phyloP scores from a whole-genome alignment of 1,140 invertebrate species.

The Ips typographus region DNA sequence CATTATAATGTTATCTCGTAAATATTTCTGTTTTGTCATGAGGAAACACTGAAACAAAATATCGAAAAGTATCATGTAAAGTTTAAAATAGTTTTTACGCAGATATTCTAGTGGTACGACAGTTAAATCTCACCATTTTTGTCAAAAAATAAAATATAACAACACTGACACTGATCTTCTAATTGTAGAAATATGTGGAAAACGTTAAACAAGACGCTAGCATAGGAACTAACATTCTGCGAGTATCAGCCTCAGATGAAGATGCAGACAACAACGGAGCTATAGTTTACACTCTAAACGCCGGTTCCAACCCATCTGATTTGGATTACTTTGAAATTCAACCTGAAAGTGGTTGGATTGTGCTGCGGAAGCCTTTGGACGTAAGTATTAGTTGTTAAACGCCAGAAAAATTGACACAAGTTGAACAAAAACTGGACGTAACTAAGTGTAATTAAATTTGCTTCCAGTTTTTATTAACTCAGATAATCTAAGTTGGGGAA shows the following conservation, averaged over 20 bases:
- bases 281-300: slow-evolving; percentile 88
- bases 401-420: background rate
- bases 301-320: slow-evolving; percentile 79
- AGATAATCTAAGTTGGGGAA: too few relatives aligned
- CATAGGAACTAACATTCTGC: slow-evolving; percentile 90
- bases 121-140: too few relatives aligned
- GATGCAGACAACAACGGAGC: slow-evolving; percentile 95
- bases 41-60: too few relatives aligned
- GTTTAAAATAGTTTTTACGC: too few relatives aligned
- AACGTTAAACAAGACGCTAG: slow-evolving; percentile 96
- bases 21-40: too few relatives aligned
- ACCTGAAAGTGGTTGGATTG: slow-evolving; percentile 94
- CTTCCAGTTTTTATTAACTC: too few relatives aligned
- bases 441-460: background rate
- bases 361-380: slow-evolving; percentile 89
- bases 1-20: too few relatives aligned
- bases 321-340: slow-evolving; percentile 94
- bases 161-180: too few relatives aligned
- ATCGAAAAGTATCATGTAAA: too few relatives aligned
- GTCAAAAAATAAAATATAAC: too few relatives aligned
- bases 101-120: too few relatives aligned
- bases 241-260: slow-evolving; percentile 92
- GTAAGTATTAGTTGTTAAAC: slow-evolving; percentile 70
- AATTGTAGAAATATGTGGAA: slow-evolving; percentile 86
- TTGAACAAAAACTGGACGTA: background rate